Conservation (phyloP, 2,113 vertebrate genomes). For the Piaya cayana region DNA sequence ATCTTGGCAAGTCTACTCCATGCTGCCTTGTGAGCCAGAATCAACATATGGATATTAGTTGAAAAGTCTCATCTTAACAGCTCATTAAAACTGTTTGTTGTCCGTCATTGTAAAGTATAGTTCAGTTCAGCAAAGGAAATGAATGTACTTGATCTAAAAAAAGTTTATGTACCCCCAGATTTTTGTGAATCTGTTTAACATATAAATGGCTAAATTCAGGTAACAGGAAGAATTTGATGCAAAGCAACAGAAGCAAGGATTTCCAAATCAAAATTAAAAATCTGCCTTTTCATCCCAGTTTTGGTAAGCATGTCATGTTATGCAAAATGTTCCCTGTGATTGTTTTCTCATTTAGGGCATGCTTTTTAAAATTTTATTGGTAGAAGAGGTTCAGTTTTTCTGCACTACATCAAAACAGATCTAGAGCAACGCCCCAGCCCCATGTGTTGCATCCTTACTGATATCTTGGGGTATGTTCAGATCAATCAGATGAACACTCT, state of each 20-base stretch:
- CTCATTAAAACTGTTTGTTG: background rate
- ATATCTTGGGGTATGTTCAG: background rate
- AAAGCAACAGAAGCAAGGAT: background rate
- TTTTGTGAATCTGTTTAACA: background rate
- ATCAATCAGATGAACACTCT: background rate
- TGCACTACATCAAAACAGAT: background rate
- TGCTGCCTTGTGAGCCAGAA: rapidly evolving
- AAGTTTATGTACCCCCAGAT: background rate
- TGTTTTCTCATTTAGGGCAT: background rate
- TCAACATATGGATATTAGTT: rapidly evolving
- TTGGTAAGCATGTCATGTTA: background rate
- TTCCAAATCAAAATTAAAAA: background rate
- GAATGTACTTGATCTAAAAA: background rate
- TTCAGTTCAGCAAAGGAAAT: background rate
- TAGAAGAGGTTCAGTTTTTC: background rate
- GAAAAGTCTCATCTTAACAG: background rate
- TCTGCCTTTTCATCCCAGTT: background rate
- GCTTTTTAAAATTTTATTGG: background rate
- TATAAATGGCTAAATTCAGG: background rate
- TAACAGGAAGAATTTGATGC: background rate
- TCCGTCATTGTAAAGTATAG: background rate
- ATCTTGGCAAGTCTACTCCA: background rate
- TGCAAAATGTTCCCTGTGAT: background rate
- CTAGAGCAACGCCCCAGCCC: background rate
- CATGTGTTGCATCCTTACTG: background rate